Evolutionary conservation across 2,888 invertebrate genomes (phyloP), one percentile per base, ranked within the genome.

Genomic region (Neria commutata): DNA sequence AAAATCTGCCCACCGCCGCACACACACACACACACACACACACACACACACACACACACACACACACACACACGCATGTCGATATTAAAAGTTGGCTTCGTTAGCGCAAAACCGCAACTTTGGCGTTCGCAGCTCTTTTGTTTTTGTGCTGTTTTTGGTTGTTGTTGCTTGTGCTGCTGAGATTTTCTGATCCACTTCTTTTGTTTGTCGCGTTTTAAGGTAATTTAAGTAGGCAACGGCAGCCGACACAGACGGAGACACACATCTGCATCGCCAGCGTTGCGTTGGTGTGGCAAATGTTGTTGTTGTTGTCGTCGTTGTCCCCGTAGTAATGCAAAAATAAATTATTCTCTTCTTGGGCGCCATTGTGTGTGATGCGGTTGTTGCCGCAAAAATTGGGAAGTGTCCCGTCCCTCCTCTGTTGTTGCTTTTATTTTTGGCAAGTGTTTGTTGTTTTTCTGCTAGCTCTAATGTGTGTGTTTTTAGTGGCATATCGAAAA

Each of bases 141-240:
- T 47, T 37, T 37, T 33, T 23, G 40, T 19, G 3, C 23, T 53
- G 23, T 50, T 51, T 51, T 54, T 8, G 6, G 4, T 37, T 37
- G 37, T 8, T 29, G 6, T 29, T 6, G 29, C 6, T 37, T 37
- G 6, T 37, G 37, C 29, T n/a, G n/a, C n/a, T n/a, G n/a, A n/a
- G n/a, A n/a, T n/a, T n/a, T n/a, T n/a, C n/a, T n/a, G n/a, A n/a
- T n/a, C 4, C 37, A 48, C 26, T 23, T 37, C 5, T 37, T n/a
- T 3, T 37, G 21, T 51, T 37, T 24, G 3, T 25, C 34, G 19
- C 29, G 52, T 29, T 57, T 49, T 24, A 47, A 37, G 46, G 50
- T 58, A 63, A 58, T 58, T 63, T 60, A 60, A 63, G 63, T 55
- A 60, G 55, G 54, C 60, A 57, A 60, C 33, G 49, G 33, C 37